Evolutionary conservation across 2,113 vertebrate species (phyloP), one percentile per base, ranked within the genome.

Genomic region (Anthoscopus minutus): DNA sequence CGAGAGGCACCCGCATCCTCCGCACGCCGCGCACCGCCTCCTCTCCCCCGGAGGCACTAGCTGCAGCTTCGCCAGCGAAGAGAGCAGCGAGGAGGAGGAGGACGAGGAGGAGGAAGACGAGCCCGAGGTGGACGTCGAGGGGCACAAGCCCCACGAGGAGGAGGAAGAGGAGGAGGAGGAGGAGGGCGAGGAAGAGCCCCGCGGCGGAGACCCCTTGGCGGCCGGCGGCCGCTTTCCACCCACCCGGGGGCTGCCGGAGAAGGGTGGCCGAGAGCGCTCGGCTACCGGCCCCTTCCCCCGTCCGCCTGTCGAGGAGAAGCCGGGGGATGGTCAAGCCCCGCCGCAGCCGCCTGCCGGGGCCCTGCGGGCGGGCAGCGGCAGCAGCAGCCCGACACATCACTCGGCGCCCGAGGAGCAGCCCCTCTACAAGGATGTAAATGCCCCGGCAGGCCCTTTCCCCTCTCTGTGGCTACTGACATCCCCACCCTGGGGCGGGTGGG

Each of bases 401-500:
- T 96, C 98, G 62, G 97, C 98, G 81, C 92, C 98, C 95, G 99
- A 99, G 97, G 98, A 99, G 94, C 97, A 94, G 79, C 97, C 98
- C 74, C 93, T 98, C 94, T 99, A 99, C 98, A 99, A 99, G 98
- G 99, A 99, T 98, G 99, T 99, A 99, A 99, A 99, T 99, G 98
- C 97, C 94, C 97, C 97, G 94, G 83, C 97, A 96, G 98, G 97
- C 97, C 97, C 96, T 96, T 87, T 97, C 91, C 97, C 81, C 4
- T 73, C 19, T 95, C 97, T 98, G 98, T 98, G 97, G 98, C 97
- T 98, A 97, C 98, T 98, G 98, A 98, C 98, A 97, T 97, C 97
- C 88, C 95, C 95, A 14, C 1, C 9, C 96, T 92, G 96, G 97
- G 98, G 98, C 96, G 96, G 98, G 97, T 97, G 74, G 42, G 97